A percentile compares a stretch with the other conserved stretches of the same genome.
phyloP scores from a whole-genome alignment of 2,797 vertebrate species.

The Esox lucius region DNA sequence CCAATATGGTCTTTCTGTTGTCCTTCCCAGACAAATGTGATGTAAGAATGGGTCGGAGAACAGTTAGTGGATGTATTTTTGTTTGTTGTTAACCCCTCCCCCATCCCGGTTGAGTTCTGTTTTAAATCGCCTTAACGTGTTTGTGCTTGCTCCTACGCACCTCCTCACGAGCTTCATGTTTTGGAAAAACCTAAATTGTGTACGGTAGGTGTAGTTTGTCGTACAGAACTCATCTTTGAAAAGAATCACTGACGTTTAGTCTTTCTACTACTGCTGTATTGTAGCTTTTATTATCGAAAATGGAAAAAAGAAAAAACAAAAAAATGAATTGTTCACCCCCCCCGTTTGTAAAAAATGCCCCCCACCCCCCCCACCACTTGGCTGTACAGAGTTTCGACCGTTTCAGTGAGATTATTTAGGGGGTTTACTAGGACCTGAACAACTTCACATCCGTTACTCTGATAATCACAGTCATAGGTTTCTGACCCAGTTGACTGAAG shows the following conservation, averaged over 20 bases:
- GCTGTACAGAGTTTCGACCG: slow-evolving; percentile 62
- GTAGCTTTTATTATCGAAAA: slow-evolving; percentile 78
- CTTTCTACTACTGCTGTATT: slow-evolving; percentile 74
- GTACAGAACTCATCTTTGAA: slow-evolving; percentile 77
- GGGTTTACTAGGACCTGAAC: slow-evolving; percentile 41
- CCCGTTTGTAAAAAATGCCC: slow-evolving; percentile 56
- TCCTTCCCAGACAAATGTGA: not conserved
- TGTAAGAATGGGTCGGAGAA: slow-evolving; percentile 26
- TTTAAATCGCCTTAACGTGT: slow-evolving; percentile 59
- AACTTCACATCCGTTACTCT: slow-evolving; percentile 38
- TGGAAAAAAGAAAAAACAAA: slow-evolving; percentile 56
- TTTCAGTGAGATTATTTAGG: slow-evolving; percentile 53
- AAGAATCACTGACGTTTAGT: slow-evolving; percentile 66
- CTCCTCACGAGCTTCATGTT: slow-evolving; percentile 34
- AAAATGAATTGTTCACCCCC: slow-evolving; percentile 58
- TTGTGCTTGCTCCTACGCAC: slow-evolving; percentile 50
- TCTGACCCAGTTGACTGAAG: not conserved
- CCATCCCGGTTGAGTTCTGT: slow-evolving; percentile 34
- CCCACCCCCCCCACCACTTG: slow-evolving; percentile 34
- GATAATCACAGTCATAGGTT: not conserved
- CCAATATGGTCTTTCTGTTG: not conserved
- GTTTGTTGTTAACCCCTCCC: slow-evolving; percentile 21
- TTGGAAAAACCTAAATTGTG: slow-evolving; percentile 53
- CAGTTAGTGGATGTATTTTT: slow-evolving; percentile 32
- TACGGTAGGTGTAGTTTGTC: slow-evolving; percentile 76